Base-by-base conservation (phyloP, 2,113 vertebrate species). In the Nycticorax nycticorax region DNA sequence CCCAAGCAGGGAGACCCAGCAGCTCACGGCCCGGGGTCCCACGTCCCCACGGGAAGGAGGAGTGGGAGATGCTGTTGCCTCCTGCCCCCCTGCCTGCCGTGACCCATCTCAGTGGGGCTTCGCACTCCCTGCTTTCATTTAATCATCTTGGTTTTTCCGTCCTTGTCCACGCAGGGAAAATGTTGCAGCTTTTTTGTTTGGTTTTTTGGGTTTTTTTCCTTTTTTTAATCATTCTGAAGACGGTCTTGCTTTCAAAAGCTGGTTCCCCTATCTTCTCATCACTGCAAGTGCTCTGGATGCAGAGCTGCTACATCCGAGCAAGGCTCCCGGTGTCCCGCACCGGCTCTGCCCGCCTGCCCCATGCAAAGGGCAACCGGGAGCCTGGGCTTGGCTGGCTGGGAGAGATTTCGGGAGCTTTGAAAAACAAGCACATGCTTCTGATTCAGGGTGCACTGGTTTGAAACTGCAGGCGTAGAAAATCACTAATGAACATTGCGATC, bases 401-500 rank as follows among this genome's bases (percentile, higher is more conserved):
- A 85, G 91, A 85, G 47, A 7, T 66, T 68, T 4, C 21, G 69
- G 78, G 50, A 56, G 35, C 77, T 64, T 59, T 15, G 16, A 6
- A 30, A 67, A 74, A 11, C 72, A 10, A 14, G 1, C 37, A 8
- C 45, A 0, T 3, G 32, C 33, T 78, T 77, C 45, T 39, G n/a
- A 50, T 47, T 59, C 33, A 33, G 78, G 87, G 47, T 12, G 37
- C 72, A 6, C 60, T 68, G 3, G 4, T 66, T 33, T 52, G 80
- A 28, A 10, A 4, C 3, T 2, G 14, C 56, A 47, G 81, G 45
- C 37, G 84, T 80, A 73, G 60, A 48, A 73, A 88, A 81, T 89
- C 88, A 77, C 96, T 98, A 91, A 93, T 94, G 85, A 95, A 84
- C 96, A 67, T 88, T 0, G 39, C 96, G 28, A 26, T 97, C 93